Evolutionary conservation across 1,140 invertebrate species (phyloP).

Genomic region (Drosophila lacertosa): DNA sequence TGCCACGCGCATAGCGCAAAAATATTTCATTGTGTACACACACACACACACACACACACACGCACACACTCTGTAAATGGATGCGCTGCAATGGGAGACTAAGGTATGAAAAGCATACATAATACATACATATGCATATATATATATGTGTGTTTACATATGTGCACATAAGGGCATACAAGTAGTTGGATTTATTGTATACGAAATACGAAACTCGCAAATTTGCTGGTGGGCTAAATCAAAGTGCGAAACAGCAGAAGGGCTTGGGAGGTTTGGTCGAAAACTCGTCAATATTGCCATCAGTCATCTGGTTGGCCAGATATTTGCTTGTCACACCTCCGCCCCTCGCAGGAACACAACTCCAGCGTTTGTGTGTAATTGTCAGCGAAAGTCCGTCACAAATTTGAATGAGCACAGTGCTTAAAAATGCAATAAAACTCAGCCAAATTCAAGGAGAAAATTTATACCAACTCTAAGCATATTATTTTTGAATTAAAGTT

Average conservation of each 20-base stretch:
- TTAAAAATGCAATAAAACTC: neutral
- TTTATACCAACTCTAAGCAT: no score
- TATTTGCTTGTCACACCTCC: neutral
- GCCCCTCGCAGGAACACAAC: neutral
- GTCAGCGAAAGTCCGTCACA: constrained; percentile 21
- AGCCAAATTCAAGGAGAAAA: neutral
- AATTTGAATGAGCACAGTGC: constrained; percentile 37
- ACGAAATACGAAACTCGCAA: constrained; percentile 23
- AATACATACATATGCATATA: neutral
- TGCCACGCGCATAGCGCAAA: constrained; percentile 50
- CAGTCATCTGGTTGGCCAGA: constrained; percentile 32
- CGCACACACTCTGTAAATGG: constrained; percentile 11
- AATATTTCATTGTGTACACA: constrained; percentile 43
- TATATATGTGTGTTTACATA: neutral
- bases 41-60: neutral
- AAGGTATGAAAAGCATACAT: constrained; percentile 2
- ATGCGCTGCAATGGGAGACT: constrained; percentile 17
- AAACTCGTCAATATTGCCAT: constrained; percentile 24
- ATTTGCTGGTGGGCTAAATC: constrained; percentile 15
- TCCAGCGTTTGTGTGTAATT: constrained; percentile 19
- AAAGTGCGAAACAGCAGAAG: constrained; percentile 11
- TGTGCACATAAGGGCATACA: constrained; percentile 2
- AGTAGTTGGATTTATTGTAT: constrained; percentile 22
- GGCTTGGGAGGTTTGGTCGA: neutral
- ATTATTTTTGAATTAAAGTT: no score